Conservation (phyloP, 2,888 invertebrate genomes). For the Labia minor region DNA sequence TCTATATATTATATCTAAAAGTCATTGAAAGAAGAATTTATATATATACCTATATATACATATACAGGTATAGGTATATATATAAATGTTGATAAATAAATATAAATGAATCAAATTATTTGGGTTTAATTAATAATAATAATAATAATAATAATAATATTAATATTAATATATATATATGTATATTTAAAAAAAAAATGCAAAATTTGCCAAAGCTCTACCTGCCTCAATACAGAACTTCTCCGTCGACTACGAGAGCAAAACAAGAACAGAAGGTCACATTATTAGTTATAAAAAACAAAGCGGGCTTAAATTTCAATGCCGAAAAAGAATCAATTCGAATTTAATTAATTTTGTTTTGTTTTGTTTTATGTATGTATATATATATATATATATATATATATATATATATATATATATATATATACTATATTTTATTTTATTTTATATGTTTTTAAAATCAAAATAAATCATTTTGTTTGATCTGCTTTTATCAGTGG, state of each 20-base stretch:
- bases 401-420: neutral
- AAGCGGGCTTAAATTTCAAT: constrained; percentile 9
- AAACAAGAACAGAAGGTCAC: constrained; percentile 23
- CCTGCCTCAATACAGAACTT: constrained; percentile 40
- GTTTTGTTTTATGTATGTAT: neutral
- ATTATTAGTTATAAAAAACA: constrained; percentile 24
- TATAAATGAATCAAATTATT: too few species aligned
- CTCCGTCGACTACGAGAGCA: constrained; percentile 35
- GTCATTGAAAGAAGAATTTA: neutral
- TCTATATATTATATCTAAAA: neutral
- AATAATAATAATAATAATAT: neutral
- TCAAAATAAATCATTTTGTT: neutral
- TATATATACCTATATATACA: too few species aligned
- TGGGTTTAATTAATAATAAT: constrained; percentile 16
- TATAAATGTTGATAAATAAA: neutral
- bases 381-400: neutral
- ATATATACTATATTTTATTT: neutral
- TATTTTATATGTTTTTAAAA: neutral
- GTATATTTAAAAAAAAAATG: neutral
- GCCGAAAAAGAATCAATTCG: neutral
- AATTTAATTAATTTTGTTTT: neutral
- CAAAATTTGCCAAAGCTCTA: constrained; percentile 30
- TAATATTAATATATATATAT: neutral
- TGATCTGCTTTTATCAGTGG: too few species aligned
- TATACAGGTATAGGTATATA: neutral